Percentiles rank a stretch among this genome's conserved stretches.
Conservation (phyloP, 2,888 invertebrate genomes). For the Uropetala carovei region DNA sequence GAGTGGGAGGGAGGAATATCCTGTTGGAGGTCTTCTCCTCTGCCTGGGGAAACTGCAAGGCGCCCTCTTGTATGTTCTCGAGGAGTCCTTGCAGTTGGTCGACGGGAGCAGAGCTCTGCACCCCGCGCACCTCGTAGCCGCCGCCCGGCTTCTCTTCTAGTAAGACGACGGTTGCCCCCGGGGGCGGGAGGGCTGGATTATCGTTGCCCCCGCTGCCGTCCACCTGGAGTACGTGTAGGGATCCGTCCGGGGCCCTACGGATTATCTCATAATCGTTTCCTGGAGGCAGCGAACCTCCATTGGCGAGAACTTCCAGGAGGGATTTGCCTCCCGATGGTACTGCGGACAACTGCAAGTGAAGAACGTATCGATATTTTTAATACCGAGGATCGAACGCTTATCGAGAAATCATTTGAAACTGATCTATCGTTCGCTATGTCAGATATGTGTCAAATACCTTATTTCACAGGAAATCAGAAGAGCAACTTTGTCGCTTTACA, state of each 20-base stretch:
- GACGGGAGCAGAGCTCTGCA: slow-evolving; percentile 26
- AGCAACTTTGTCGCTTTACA: too few relatives aligned
- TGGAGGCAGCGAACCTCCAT: slow-evolving; percentile 84
- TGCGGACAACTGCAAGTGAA: neutral
- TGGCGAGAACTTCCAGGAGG: slow-evolving; percentile 87
- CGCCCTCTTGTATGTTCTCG: slow-evolving; percentile 49
- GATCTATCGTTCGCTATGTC: too few relatives aligned
- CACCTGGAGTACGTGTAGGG: slow-evolving; percentile 80
- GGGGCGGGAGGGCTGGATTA: slow-evolving; percentile 79
- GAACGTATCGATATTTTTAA: neutral
- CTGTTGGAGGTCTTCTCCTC: slow-evolving; percentile 5
- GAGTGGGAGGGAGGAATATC: slow-evolving; percentile 21
- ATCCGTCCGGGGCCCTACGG: slow-evolving; percentile 85
- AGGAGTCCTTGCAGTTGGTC: slow-evolving; percentile 48
- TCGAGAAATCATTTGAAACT: too few relatives aligned
- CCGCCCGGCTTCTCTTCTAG: slow-evolving; percentile 91
- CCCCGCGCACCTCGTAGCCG: slow-evolving; percentile 82
- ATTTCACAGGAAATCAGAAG: too few relatives aligned
- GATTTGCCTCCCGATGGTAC: slow-evolving; percentile 72
- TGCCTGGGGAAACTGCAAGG: neutral
- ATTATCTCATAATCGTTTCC: slow-evolving; percentile 88
- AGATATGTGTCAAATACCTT: too few relatives aligned
- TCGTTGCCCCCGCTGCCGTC: neutral
- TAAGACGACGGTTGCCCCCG: slow-evolving; percentile 91
- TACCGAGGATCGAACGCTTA: too few relatives aligned